Conservation (phyloP, 2,888 invertebrate genomes). For the Hecatera dysodea region DNA sequence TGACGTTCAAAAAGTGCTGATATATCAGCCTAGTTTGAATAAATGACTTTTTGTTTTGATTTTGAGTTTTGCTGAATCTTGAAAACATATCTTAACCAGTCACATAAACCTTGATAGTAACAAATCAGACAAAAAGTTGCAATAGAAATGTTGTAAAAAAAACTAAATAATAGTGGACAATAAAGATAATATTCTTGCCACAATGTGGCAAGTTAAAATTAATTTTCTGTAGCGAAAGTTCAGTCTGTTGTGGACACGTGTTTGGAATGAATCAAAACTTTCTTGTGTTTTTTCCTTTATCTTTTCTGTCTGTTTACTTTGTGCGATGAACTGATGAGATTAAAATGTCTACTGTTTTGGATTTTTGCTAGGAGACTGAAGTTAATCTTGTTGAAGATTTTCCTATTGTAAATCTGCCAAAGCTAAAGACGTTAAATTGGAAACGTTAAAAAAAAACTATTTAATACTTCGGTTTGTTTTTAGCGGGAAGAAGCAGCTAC, state of each 20-base stretch:
- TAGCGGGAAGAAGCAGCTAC: no score
- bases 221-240: conserved; percentile 53
- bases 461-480: no score
- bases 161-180: conserved; percentile 9
- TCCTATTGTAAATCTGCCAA: neutral
- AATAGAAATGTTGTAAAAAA: neutral
- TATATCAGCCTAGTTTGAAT: no score
- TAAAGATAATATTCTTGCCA: conserved; percentile 29
- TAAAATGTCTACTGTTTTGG: neutral
- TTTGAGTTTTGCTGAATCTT: no score
- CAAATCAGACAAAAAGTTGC: neutral
- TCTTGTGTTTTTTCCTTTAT: conserved; percentile 6
- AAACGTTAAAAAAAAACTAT: no score
- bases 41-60: no score
- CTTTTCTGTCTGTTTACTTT: conserved; percentile 10
- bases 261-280: conserved; percentile 46
- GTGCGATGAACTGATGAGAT: conserved; percentile 8
- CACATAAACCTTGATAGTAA: neutral
- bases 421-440: no score
- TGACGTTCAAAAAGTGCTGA: no score
- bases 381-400: neutral
- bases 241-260: conserved; percentile 18
- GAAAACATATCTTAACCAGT: no score
- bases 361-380: neutral
- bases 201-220: conserved; percentile 53